Evolutionary conservation across 2,888 invertebrate genomes (phyloP).

Genomic region (Agrochola lota): DNA sequence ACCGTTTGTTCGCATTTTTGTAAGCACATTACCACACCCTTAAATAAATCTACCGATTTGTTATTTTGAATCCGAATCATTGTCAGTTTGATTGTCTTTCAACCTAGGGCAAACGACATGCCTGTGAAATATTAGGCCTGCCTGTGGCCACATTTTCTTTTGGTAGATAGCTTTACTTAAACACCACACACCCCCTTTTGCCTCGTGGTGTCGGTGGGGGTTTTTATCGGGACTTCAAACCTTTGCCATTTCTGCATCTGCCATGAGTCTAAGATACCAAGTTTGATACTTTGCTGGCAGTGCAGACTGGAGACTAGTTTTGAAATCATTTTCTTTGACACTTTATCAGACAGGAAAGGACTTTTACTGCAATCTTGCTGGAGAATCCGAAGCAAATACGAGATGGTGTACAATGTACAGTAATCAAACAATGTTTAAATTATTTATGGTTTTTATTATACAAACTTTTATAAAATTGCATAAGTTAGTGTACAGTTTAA

Average conservation of each 20-base stretch:
- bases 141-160: not conserved
- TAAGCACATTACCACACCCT: not conserved
- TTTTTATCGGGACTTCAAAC: not conserved
- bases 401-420: too few species aligned
- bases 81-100: not conserved
- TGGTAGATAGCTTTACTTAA: not conserved
- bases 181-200: not conserved
- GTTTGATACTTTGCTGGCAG: not conserved
- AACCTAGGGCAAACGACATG: not conserved
- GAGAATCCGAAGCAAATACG: not conserved
- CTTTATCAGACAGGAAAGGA: too few species aligned
- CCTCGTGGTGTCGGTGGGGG: not conserved
- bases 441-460: slow-evolving; percentile 46
- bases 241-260: not conserved
- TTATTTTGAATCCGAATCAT: not conserved
- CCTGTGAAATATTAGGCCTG: not conserved
- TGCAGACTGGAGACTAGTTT: not conserved
- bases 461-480: slow-evolving; percentile 58
- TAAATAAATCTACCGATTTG: not conserved
- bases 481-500: slow-evolving; percentile 21
- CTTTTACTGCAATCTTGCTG: not conserved
- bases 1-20: slow-evolving; percentile 15
- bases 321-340: not conserved
- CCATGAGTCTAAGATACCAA: not conserved
- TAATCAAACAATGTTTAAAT: slow-evolving; percentile 25